Conservation (phyloP, 2,888 invertebrate species). For the Piscicola geometra region DNA sequence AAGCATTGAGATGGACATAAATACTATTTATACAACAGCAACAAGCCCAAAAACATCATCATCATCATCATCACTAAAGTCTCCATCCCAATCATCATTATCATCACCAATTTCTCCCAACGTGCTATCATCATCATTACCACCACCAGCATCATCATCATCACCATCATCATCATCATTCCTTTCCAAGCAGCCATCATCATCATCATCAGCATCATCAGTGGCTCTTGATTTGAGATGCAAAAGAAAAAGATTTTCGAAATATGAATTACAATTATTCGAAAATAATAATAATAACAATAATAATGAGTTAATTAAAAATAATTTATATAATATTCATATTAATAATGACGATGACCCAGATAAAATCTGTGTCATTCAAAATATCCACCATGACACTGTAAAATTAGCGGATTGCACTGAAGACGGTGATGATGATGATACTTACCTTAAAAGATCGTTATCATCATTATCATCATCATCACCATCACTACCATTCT, state of each 20-base stretch:
- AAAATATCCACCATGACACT: too few species aligned
- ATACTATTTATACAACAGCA: neutral
- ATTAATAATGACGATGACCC: too few species aligned
- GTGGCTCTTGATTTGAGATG: slow-evolving; percentile 29
- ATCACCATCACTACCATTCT: neutral
- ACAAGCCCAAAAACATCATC: too few species aligned
- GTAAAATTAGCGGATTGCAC: too few species aligned
- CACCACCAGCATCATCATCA: neutral
- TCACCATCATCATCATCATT: neutral
- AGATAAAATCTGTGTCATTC: too few species aligned
- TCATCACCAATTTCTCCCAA: too few species aligned
- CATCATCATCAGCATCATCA: neutral
- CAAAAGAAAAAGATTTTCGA: slow-evolving; percentile 27
- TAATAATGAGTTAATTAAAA: neutral
- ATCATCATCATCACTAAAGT: too few species aligned
- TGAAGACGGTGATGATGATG: too few species aligned
- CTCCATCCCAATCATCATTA: too few species aligned
- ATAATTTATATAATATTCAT: too few species aligned
- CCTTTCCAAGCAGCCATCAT: neutral
- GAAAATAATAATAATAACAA: neutral
- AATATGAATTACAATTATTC: neutral
- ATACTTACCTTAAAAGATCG: too few species aligned
- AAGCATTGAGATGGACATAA: neutral
- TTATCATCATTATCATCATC: neutral
- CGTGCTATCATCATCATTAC: too few species aligned